Evolutionary conservation across 2,113 vertebrate genomes (phyloP).

Genomic region (Hiodon tergisus): DNA sequence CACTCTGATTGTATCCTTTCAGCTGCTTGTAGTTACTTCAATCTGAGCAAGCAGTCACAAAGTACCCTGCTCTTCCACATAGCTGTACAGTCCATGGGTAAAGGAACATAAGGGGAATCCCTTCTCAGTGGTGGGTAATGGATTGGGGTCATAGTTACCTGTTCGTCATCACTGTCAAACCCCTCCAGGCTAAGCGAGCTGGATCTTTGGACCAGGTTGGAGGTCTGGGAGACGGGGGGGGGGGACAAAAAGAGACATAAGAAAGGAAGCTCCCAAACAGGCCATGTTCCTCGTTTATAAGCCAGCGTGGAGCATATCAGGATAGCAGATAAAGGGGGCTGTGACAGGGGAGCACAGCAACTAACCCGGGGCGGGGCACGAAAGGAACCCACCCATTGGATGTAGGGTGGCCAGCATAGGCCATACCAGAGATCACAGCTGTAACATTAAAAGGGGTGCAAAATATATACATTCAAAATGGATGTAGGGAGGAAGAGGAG

Average conservation of each 20-base stretch:
- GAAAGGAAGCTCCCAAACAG: too few relatives aligned
- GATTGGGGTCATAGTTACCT: constrained; percentile 53
- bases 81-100: not conserved
- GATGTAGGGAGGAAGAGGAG: too few relatives aligned
- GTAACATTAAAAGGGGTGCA: too few relatives aligned
- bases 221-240: constrained; percentile 37
- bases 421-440: too few relatives aligned
- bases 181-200: constrained; percentile 72
- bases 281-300: not conserved
- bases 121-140: not conserved
- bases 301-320: not conserved
- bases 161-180: constrained; percentile 71
- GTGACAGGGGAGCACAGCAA: not conserved
- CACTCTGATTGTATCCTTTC: too few relatives aligned
- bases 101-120: not conserved
- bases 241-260: not conserved
- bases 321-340: not conserved
- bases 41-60: too few relatives aligned
- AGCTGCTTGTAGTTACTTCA: too few relatives aligned
- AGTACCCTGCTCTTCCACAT: not conserved
- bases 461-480: too few relatives aligned
- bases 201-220: constrained; percentile 58
- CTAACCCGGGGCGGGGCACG: not conserved
- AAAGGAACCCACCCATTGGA: too few relatives aligned
- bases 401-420: too few relatives aligned